Evolutionary conservation across 2,113 vertebrate species (phyloP).

Genomic region (Montifringilla adamsi): DNA sequence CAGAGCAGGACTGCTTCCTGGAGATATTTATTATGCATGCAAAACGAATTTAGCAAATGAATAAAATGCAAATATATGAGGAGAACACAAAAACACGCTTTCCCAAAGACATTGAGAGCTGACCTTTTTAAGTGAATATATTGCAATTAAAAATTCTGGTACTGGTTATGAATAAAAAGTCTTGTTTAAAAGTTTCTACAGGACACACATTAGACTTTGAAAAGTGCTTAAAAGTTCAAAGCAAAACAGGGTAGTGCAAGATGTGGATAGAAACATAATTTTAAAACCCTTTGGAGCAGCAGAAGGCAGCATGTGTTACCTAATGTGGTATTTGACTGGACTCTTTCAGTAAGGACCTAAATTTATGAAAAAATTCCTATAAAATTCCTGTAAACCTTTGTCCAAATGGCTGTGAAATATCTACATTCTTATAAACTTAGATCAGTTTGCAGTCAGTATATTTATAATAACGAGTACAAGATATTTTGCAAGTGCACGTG

Average conservation of each 20-base stretch:
- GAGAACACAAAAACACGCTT: neutral
- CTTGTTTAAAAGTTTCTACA: neutral
- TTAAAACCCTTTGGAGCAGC: neutral
- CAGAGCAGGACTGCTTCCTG: neutral
- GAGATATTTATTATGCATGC: slow-evolving; percentile 25
- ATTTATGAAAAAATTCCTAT: neutral
- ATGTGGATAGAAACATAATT: neutral
- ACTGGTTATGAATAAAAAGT: neutral
- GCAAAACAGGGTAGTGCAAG: neutral
- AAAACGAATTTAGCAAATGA: slow-evolving; percentile 16
- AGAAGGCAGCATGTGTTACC: neutral
- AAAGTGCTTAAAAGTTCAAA: neutral
- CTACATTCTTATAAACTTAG: neutral
- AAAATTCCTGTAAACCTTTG: neutral
- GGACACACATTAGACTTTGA: neutral
- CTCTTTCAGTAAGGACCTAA: neutral
- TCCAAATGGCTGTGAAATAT: neutral
- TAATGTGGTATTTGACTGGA: accelerated
- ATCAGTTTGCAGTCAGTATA: neutral
- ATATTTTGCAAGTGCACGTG: neutral
- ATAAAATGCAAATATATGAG: slow-evolving; percentile 25
- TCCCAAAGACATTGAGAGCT: neutral
- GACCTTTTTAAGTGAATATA: neutral
- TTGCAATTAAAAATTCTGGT: slow-evolving; percentile 17
- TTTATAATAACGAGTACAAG: neutral